Evolutionary conservation across 2,113 vertebrate genomes (phyloP).

Genomic region (Columba livia): DNA sequence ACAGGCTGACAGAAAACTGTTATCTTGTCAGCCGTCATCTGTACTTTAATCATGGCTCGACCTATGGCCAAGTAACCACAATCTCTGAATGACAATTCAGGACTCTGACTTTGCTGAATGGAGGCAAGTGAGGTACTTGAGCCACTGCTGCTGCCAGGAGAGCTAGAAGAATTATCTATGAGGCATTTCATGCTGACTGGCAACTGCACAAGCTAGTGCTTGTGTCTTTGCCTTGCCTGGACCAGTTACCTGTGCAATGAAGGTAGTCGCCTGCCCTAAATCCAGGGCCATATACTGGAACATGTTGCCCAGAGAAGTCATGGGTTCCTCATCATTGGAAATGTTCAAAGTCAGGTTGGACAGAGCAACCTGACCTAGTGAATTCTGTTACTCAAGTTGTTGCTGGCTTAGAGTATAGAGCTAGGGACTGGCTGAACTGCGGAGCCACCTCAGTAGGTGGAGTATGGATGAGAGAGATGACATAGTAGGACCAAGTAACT

Average conservation of each 20-base stretch:
- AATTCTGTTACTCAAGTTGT: not conserved
- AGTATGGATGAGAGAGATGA: not conserved
- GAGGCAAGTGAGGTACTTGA: not conserved
- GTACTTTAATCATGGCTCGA: not conserved
- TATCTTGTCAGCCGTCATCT: not conserved
- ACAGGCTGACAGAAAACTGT: not conserved
- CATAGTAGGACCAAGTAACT: not conserved
- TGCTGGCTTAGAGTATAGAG: not conserved
- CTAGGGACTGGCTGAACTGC: not conserved
- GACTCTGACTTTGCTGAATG: not conserved
- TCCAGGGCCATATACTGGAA: not conserved
- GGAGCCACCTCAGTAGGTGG: not conserved
- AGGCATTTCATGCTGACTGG: not conserved
- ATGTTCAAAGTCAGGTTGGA: not conserved
- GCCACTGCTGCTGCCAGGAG: not conserved
- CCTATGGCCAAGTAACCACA: not conserved
- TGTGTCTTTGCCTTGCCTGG: not conserved
- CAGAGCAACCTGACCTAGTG: not conserved
- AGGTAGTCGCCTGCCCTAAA: not conserved
- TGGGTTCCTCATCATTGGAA: not conserved
- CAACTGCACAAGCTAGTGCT: not conserved
- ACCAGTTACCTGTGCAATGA: not conserved
- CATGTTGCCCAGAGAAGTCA: not conserved
- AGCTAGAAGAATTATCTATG: not conserved
- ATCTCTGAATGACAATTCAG: not conserved